phyloP scores from a whole-genome alignment of 53 echinoderm and acorn worm species.

The Arbacia lixula region DNA sequence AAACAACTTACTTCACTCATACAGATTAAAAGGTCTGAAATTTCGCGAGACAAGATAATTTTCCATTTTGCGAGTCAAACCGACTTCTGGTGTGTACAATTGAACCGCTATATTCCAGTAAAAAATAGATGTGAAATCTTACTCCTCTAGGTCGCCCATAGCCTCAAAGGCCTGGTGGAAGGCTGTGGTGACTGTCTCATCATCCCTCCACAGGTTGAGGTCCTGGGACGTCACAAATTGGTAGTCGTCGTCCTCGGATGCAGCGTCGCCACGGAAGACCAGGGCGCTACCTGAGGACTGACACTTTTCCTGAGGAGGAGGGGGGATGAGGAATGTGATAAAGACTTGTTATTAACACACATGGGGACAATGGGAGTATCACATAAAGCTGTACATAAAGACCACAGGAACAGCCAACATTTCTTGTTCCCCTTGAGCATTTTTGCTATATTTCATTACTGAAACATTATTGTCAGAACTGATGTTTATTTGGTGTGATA shows the following conservation, averaged over 20 bases:
- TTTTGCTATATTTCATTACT: too few species aligned
- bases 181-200: slow-evolving; percentile 8
- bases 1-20: too few species aligned
- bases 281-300: slow-evolving; percentile 79
- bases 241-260: slow-evolving; percentile 38
- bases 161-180: slow-evolving; percentile 64
- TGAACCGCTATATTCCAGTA: too few species aligned
- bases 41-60: too few species aligned
- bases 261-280: slow-evolving; percentile 71
- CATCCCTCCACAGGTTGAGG: slow-evolving; percentile 68
- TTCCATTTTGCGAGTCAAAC: too few species aligned
- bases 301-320: slow-evolving; percentile 66
- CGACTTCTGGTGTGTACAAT: too few species aligned
- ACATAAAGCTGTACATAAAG: neutral
- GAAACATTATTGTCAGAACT: too few species aligned
- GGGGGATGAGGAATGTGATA: neutral
- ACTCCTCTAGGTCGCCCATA: slow-evolving; percentile 25
- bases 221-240: slow-evolving; percentile 87
- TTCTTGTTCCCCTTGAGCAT: neutral
- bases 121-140: too few species aligned
- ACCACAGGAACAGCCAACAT: neutral
- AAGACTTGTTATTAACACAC: neutral
- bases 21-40: too few species aligned
- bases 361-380: neutral
- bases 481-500: too few species aligned